Evolutionary conservation across 2,113 vertebrate species (phyloP).

Genomic region (Mobula birostris): DNA sequence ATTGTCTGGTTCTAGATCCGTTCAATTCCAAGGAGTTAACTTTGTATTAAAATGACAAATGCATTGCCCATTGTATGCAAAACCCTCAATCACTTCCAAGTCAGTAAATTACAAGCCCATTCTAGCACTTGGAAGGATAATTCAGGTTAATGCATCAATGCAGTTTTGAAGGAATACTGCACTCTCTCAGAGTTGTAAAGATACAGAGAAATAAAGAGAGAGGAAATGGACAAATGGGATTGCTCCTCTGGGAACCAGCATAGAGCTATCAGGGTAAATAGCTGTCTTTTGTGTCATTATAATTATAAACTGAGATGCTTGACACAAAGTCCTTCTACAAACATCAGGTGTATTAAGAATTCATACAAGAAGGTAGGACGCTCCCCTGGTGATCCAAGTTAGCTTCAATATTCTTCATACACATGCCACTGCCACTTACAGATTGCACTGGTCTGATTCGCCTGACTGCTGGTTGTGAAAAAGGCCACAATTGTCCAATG

Average conservation of each 20-base stretch:
- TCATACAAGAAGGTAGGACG: background rate
- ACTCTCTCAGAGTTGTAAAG: background rate
- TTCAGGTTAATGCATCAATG: background rate
- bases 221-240: too few relatives aligned
- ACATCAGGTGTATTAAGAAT: background rate
- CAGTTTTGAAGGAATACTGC: background rate
- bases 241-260: too few relatives aligned
- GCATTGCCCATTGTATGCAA: background rate
- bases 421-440: background rate
- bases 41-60: too few relatives aligned
- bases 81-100: background rate
- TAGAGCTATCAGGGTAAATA: too few relatives aligned
- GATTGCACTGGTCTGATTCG: background rate
- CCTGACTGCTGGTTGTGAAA: background rate
- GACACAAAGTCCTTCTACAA: too few relatives aligned
- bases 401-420: background rate
- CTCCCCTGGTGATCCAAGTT: background rate
- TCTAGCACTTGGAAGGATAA: background rate
- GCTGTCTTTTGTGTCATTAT: too few relatives aligned
- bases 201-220: too few relatives aligned
- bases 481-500: background rate
- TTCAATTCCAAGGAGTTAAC: too few relatives aligned
- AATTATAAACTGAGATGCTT: too few relatives aligned
- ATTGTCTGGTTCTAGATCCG: too few relatives aligned
- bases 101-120: background rate